Evolutionary conservation across 2,888 invertebrate species (phyloP).

Genomic region (Saturnia pavonia): DNA sequence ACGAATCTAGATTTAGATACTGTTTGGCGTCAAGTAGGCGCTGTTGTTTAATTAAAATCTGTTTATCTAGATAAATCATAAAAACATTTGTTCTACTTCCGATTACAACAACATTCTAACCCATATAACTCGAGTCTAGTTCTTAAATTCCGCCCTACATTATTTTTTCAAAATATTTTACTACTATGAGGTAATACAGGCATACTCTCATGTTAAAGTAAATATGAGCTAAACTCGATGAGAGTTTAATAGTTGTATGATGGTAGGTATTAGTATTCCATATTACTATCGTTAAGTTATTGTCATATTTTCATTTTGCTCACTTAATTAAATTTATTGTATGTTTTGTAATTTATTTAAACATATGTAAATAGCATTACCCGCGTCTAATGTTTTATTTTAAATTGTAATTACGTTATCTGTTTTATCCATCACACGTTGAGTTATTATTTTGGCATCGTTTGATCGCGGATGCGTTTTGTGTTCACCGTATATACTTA

Average conservation of each 20-base stretch:
- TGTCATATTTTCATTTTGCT: too few species aligned
- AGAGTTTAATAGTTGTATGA: neutral
- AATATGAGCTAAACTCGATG: neutral
- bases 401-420: conserved; percentile 45
- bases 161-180: neutral
- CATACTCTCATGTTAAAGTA: neutral
- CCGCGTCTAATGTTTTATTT: conserved; percentile 24
- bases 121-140: conserved; percentile 29
- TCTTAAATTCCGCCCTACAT: conserved; percentile 21
- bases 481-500: conserved; percentile 48
- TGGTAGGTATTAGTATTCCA: neutral
- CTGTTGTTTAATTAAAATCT: conserved; percentile 6
- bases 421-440: conserved; percentile 43
- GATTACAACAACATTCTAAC: conserved; percentile 36
- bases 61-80: conserved; percentile 15
- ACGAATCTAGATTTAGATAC: conserved; percentile 1
- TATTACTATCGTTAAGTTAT: too few species aligned
- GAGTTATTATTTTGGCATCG: conserved; percentile 71
- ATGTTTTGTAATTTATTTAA: neutral
- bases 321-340: too few species aligned
- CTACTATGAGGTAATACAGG: neutral
- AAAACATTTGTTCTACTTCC: conserved; percentile 29
- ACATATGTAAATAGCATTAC: conserved; percentile 23
- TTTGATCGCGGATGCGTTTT: conserved; percentile 69
- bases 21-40: neutral